Base-by-base conservation (phyloP, 1,140 invertebrate species). In the Oryzaephilus surinamensis region DNA sequence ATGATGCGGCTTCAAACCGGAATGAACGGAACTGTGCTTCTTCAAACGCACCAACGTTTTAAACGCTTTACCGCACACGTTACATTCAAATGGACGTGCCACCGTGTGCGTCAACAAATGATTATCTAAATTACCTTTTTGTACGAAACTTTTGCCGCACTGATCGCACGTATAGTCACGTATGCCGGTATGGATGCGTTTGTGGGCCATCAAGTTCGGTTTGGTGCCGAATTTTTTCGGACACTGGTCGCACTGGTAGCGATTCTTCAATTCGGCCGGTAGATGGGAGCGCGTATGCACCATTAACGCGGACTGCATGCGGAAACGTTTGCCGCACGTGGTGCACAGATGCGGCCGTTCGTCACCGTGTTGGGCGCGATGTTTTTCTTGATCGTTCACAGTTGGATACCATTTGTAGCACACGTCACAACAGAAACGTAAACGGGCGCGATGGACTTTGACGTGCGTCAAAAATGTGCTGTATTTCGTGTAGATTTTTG, bases 1-100 rank as follows among this genome's bases (percentile, higher is more conserved):
- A 20, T 79, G 71, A 60, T 82, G 81, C 0, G 79, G 79, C 55
- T 84, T 84, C 6, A 76, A 71, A 1, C 79, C 53, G 2, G 53
- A 55, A 40, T 55, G 53, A 2, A 55, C 51, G 2, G 53, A 53
- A 32, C 32, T 32, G 34, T 55, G 53, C 35, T 55, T 55, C 13
- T 41, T 41, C 8, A 53, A 34, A 6, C 50, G 37, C 10, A 64
- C 50, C 14, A 58, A 38, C 4, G 65, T 75, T 61, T 75, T 77
- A 46, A 77, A 62, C 2, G 57, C 30, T 45, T 61, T 62, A 6
- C 51, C 53, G 37, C 73, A 74, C 2, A 67, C 52, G 2, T 58
- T 60, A 41, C 69, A 72, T 7, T 58, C 41, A 35, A 51, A 63
- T 0, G 60, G 60, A 16, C 60, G 37, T 3, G 45, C 69, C 13